Evolutionary conservation across 2,888 invertebrate genomes (phyloP), one percentile per base, ranked within the genome.

Genomic region (Cephonodes hylas): DNA sequence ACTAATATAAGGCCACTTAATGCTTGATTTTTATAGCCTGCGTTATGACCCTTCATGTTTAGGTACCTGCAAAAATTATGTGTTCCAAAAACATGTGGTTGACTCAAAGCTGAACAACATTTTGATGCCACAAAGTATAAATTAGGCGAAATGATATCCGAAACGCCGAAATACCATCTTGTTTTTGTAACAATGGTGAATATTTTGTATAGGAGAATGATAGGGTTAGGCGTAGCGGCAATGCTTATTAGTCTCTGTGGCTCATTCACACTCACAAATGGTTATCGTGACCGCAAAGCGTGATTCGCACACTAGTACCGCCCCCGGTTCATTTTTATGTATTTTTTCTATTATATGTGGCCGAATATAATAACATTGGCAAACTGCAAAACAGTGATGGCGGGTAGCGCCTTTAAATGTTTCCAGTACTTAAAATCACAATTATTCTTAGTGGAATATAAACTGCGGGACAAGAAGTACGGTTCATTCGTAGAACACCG

Each of bases 41-140:
- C 69, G 70, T 76, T 76, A 76, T 74, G 73, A 80, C 74, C 73
- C 76, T 76, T 77, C 76, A 76, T 73, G 73, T 72, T 76, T 78
- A 74, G 76, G 62, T 82, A 82, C 79, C 80, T 79, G 82, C 77
- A 74, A 75, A 80, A 80, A 80, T 81, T 73, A 83, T 75, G 76
- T 70, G 77, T 73, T 78, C 76, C 75, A 70, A 81, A 81, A 81
- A 75, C 66, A 72, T 76, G 68, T 66, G 74, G 77, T 73, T 84
- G 83, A 84, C 72, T 81, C 80, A 80, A 76, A 75, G 68, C 76
- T 75, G 72, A 79, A 75, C 65, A 76, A 71, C 72, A 67, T 78
- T 78, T 77, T 68, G 76, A 66, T 67, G 74, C 67, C 64, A 64
- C 77, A 75, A 77, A 76, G 76, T 81, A 84, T 81, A 82, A 84